phyloP scores from a whole-genome alignment of 2,113 vertebrate species.

The Marmota flaviventris region DNA sequence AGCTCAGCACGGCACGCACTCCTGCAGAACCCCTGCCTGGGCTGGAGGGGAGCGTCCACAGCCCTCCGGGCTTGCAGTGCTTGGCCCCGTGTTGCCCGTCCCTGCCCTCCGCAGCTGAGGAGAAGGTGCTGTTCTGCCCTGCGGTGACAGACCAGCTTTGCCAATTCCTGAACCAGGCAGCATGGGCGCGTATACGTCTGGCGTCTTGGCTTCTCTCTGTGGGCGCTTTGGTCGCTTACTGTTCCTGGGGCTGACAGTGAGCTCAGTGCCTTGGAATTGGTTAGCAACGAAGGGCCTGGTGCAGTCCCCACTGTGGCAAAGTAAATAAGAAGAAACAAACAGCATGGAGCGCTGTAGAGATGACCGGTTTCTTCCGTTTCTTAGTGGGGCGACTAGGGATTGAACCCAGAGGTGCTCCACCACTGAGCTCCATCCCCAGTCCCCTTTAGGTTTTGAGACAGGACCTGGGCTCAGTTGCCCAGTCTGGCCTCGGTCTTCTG shows the following conservation, averaged over 20 bases:
- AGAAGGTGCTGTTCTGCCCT: background rate
- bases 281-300: no score
- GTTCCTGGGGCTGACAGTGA: background rate
- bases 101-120: background rate
- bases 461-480: background rate
- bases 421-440: background rate
- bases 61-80: background rate
- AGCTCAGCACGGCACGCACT: background rate
- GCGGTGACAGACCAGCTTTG: background rate
- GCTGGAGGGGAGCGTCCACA: fast-evolving
- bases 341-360: no score
- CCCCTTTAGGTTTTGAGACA: background rate
- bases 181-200: background rate
- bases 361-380: no score
- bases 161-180: background rate
- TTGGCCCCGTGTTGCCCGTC: background rate
- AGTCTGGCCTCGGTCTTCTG: background rate
- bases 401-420: background rate
- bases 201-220: background rate
- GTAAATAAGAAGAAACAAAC: no score
- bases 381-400: background rate
- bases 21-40: background rate
- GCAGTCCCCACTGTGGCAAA: background rate
- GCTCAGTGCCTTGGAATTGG: background rate
- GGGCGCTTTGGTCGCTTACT: background rate